These are phyloP conservation scores for Drosophila sproati DNA, from an alignment of 1,140 invertebrate genomes.

Conservation along the genomic window DNA sequence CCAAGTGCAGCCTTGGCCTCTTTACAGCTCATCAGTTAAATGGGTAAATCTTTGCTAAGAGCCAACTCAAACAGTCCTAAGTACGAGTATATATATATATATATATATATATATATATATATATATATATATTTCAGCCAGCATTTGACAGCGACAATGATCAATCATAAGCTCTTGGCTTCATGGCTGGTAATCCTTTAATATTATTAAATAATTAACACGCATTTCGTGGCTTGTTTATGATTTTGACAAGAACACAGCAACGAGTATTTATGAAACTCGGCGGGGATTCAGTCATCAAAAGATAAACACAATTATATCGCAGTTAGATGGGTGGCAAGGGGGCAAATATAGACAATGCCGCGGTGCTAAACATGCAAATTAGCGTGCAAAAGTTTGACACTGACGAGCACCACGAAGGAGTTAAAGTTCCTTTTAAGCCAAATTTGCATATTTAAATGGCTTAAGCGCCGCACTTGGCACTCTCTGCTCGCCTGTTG, in stretches of 20 bases:
- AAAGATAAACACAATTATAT: conserved; percentile 78
- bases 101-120: not conserved
- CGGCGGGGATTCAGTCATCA: conserved; percentile 69
- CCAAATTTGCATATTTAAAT: conserved; percentile 81
- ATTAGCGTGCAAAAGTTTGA: conserved; percentile 69
- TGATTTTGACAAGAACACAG: conserved; percentile 45
- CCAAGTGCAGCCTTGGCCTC: conserved; percentile 63
- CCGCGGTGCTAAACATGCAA: conserved; percentile 72
- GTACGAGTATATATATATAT: not conserved
- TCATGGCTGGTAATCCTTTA: conserved; percentile 70
- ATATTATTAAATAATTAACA: conserved; percentile 82
- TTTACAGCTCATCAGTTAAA: conserved; percentile 55
- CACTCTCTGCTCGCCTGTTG: conserved; percentile 41
- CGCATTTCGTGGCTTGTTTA: conserved; percentile 70
- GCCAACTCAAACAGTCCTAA: conserved; percentile 22
- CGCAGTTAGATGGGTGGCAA: conserved; percentile 41
- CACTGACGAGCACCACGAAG: conserved; percentile 53
- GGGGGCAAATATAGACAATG: conserved; percentile 57
- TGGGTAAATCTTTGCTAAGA: conserved; percentile 47
- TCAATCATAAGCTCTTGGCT: conserved; percentile 40
- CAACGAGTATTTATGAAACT: conserved; percentile 31
- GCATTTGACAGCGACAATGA: conserved; percentile 7
- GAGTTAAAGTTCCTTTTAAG: conserved; percentile 76
- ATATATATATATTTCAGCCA: conserved; percentile 7
- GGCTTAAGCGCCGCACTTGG: conserved; percentile 73